phyloP scores from a whole-genome alignment of 2,797 vertebrate genomes.

The Capromys pilorides region DNA sequence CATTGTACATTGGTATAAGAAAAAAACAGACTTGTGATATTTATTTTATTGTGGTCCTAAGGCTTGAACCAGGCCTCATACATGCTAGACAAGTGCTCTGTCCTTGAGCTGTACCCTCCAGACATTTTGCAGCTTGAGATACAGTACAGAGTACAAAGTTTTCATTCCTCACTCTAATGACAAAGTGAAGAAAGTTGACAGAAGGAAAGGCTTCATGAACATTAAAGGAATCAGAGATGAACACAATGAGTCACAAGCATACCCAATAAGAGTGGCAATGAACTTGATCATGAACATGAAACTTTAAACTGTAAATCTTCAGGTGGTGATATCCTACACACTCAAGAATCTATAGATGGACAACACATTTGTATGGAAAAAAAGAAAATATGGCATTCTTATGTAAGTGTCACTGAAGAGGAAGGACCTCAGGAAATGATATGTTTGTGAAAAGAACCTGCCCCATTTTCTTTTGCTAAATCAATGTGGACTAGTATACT shows the following conservation, averaged over 20 bases:
- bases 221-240: neutral
- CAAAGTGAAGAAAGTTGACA: neutral
- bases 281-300: neutral
- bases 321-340: neutral
- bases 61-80: neutral
- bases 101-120: neutral
- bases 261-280: neutral
- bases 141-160: neutral
- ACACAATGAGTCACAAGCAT: neutral
- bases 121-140: neutral
- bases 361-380: neutral
- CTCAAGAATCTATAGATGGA: neutral
- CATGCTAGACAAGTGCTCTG: neutral
- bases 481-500: neutral
- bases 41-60: neutral
- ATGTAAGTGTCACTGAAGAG: neutral
- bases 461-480: neutral
- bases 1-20: neutral
- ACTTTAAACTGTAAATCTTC: neutral
- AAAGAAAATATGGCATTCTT: neutral
- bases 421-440: neutral
- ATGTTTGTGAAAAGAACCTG: neutral
- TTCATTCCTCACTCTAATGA: neutral
- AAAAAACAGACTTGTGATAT: neutral
- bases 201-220: neutral